A percentile compares a stretch with the other conserved stretches of the same genome.
Evolutionary conservation across 1,140 invertebrate species (phyloP).

Genomic region (Zaprionus vittiger): DNA sequence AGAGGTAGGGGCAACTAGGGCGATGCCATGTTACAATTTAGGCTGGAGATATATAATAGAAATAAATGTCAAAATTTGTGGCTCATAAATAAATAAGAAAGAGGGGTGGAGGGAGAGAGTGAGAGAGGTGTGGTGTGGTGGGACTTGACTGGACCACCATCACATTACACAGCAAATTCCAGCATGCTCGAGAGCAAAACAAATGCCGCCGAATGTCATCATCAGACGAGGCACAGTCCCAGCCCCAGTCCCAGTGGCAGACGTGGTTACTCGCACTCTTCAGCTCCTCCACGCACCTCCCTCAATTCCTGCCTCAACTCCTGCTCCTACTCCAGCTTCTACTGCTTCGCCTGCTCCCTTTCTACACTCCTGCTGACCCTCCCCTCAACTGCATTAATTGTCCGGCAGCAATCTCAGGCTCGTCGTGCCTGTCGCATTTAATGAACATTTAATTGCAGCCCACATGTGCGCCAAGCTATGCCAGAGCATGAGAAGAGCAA

Average conservation of each 20-base stretch:
- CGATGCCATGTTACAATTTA: slow-evolving; percentile 46
- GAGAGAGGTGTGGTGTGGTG: too few relatives aligned
- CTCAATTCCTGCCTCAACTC: background rate
- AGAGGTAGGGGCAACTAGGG: slow-evolving; percentile 16
- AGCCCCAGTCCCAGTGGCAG: background rate
- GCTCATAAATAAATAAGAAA: slow-evolving; percentile 71
- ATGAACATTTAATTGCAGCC: slow-evolving; percentile 74
- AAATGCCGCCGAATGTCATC: slow-evolving; percentile 65
- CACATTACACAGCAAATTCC: slow-evolving; percentile 71
- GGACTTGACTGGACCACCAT: slow-evolving; percentile 40
- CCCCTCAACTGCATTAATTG: slow-evolving; percentile 55
- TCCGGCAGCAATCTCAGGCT: slow-evolving; percentile 56
- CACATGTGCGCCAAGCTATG: slow-evolving; percentile 66
- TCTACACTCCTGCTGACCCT: background rate
- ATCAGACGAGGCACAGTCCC: slow-evolving; percentile 41
- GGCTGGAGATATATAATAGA: slow-evolving; percentile 17
- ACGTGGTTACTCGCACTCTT: background rate
- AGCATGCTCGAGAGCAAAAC: background rate
- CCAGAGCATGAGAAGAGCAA: background rate
- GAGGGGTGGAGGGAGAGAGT: background rate
- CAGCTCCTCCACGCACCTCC: background rate
- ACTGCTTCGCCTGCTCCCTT: background rate
- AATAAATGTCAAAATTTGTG: slow-evolving; percentile 74
- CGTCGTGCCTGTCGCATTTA: slow-evolving; percentile 68
- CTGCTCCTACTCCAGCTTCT: background rate